phyloP scores from a whole-genome alignment of 2,113 vertebrate genomes.

The Xiphophorus hellerii region DNA sequence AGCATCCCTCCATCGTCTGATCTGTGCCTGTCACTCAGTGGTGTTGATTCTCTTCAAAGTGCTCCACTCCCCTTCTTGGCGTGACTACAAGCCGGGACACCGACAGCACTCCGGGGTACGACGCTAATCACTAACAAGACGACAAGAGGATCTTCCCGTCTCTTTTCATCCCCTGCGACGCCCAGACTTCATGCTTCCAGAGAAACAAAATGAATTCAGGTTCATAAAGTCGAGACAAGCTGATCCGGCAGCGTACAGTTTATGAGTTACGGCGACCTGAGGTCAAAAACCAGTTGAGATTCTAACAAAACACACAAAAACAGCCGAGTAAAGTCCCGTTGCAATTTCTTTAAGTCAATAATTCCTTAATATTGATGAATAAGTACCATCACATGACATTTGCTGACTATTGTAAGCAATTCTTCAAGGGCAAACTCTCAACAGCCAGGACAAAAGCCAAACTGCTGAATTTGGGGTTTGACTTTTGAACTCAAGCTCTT shows the following conservation, averaged over 20 bases:
- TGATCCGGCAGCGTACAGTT: background rate
- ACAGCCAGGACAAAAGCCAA: too few relatives aligned
- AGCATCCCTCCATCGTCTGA: slow-evolving; percentile 33
- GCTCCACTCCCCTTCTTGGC: background rate
- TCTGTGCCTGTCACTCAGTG: slow-evolving; percentile 45
- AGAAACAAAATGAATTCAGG: background rate
- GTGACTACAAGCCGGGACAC: slow-evolving; percentile 5
- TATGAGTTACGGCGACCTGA: background rate
- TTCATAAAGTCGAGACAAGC: background rate
- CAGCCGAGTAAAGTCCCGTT: background rate
- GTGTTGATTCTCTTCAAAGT: slow-evolving; percentile 54
- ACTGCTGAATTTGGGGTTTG: too few relatives aligned
- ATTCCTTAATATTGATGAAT: too few relatives aligned
- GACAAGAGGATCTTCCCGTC: slow-evolving; percentile 5
- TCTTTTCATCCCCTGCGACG: background rate
- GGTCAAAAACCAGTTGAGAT: background rate
- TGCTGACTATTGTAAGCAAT: too few relatives aligned
- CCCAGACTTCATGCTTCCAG: background rate
- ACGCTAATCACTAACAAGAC: slow-evolving; percentile 39
- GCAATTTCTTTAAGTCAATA: too few relatives aligned
- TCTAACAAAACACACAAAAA: background rate
- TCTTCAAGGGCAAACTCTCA: too few relatives aligned
- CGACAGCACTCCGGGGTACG: slow-evolving; percentile 32
- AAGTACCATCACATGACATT: too few relatives aligned
- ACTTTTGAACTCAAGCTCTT: background rate